Conservation (phyloP, 2,888 invertebrate species). For the Syrphus vitripennis region DNA sequence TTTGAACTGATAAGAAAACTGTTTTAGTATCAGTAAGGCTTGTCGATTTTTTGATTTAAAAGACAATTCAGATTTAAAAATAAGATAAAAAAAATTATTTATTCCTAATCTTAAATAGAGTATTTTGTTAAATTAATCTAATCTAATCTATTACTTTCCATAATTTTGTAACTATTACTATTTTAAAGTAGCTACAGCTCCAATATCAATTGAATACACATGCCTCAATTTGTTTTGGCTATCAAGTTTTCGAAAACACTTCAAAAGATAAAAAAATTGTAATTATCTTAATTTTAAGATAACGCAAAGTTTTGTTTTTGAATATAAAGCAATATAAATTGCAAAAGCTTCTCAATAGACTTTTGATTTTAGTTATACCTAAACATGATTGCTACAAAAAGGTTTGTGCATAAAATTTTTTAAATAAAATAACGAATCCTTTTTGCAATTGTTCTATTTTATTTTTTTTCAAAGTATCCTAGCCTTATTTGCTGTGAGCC, state of each 20-base stretch:
- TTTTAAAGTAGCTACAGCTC: neutral
- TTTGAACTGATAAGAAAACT: no score
- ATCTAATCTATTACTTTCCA: neutral
- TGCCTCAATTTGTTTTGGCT: neutral
- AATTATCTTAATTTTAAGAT: neutral
- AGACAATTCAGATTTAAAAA: no score
- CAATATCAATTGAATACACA: neutral
- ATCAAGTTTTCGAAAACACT: neutral
- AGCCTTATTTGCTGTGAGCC: neutral
- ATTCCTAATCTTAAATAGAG: neutral
- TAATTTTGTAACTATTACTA: neutral
- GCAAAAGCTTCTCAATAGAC: neutral
- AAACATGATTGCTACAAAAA: constrained; percentile 1
- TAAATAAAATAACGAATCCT: neutral
- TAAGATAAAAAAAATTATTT: neutral
- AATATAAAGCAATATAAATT: neutral
- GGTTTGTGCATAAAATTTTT: neutral
- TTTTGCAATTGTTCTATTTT: neutral
- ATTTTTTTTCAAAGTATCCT: neutral
- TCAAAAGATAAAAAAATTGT: neutral
- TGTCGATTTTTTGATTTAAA: no score
- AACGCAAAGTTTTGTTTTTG: neutral
- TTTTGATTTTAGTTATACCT: neutral
- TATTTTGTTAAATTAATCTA: no score
- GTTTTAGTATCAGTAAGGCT: no score